These are phyloP conservation scores for Calcarius lapponicus DNA, from an alignment of 2,797 vertebrate species.

Conservation along the genomic window DNA sequence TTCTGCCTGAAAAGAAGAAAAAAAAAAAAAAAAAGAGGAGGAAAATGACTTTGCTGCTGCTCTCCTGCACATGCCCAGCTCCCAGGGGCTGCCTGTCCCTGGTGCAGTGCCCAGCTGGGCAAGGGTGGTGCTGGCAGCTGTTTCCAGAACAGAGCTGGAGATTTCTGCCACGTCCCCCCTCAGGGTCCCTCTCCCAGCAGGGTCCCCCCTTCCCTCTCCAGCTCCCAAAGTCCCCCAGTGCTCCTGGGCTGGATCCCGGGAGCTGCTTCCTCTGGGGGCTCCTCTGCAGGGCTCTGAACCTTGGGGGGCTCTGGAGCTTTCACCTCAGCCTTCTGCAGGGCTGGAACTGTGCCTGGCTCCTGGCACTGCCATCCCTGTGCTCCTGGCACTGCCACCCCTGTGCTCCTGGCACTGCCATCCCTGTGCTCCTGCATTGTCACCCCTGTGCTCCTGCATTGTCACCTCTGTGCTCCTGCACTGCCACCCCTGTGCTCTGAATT, in stretches of 20 bases:
- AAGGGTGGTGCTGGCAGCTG: not conserved
- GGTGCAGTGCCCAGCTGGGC: not conserved
- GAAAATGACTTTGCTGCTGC: not conserved
- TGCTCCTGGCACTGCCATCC: too few relatives aligned
- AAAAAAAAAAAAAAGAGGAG: not conserved
- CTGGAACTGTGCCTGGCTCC: not conserved
- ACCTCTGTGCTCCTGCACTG: too few relatives aligned
- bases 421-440: not conserved
- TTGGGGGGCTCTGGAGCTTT: not conserved
- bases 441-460: too few relatives aligned
- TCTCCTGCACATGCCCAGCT: not conserved
- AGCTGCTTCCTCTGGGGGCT: not conserved
- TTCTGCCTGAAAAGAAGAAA: not conserved
- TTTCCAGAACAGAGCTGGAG: not conserved
- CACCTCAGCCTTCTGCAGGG: not conserved
- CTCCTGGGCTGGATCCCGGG: not conserved
- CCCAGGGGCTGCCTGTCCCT: not conserved
- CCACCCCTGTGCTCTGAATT: too few relatives aligned
- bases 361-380: not conserved
- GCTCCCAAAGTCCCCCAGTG: fast-evolving
- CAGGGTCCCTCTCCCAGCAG: not conserved
- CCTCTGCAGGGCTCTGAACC: not conserved
- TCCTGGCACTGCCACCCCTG: not conserved
- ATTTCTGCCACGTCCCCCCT: not conserved
- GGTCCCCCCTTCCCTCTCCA: not conserved